Evolutionary conservation across 2,888 invertebrate genomes (phyloP).

Genomic region (Drosophila kambysellisi): DNA sequence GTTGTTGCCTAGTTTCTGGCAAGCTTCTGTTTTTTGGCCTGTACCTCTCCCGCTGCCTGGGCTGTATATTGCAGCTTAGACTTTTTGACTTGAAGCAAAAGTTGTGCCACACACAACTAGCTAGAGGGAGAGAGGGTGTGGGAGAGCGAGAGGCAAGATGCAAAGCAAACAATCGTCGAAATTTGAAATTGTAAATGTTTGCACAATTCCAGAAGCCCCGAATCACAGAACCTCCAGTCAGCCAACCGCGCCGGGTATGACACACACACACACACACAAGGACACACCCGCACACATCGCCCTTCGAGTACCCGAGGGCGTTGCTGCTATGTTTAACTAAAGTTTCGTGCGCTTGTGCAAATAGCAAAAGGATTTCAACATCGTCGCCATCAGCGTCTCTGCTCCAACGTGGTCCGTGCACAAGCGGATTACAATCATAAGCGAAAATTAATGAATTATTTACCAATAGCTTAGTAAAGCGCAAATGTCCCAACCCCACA

Average conservation of each 20-base stretch:
- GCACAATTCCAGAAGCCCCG: slow-evolving; percentile 57
- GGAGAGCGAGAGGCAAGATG: slow-evolving; percentile 29
- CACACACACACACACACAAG: slow-evolving; percentile 17
- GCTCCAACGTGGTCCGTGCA: slow-evolving; percentile 44
- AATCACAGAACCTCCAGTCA: slow-evolving; percentile 51
- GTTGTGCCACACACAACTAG: slow-evolving; percentile 30
- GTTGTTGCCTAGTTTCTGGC: slow-evolving; percentile 29
- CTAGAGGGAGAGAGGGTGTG: not conserved
- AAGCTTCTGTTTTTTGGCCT: slow-evolving; percentile 14
- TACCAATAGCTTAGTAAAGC: slow-evolving; percentile 79
- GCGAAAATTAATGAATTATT: slow-evolving; percentile 83
- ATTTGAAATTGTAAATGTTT: slow-evolving; percentile 80
- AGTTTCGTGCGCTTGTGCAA: slow-evolving; percentile 74
- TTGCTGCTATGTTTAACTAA: slow-evolving; percentile 71
- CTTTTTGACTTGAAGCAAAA: slow-evolving; percentile 66
- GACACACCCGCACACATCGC: not conserved
- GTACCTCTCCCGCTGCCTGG: not conserved
- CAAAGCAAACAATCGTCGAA: slow-evolving; percentile 70
- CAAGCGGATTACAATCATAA: slow-evolving; percentile 81
- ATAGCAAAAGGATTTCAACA: slow-evolving; percentile 67
- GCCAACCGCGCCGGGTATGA: slow-evolving; percentile 29
- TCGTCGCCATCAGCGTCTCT: slow-evolving; percentile 47
- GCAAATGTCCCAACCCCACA: slow-evolving; percentile 22
- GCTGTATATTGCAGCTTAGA: slow-evolving; percentile 54
- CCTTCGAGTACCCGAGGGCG: slow-evolving; percentile 53